A percentile compares a stretch with the other conserved stretches of the same genome.
Evolutionary conservation across 2,797 vertebrate species (phyloP).

Genomic region (Aulostomus chinensis): DNA sequence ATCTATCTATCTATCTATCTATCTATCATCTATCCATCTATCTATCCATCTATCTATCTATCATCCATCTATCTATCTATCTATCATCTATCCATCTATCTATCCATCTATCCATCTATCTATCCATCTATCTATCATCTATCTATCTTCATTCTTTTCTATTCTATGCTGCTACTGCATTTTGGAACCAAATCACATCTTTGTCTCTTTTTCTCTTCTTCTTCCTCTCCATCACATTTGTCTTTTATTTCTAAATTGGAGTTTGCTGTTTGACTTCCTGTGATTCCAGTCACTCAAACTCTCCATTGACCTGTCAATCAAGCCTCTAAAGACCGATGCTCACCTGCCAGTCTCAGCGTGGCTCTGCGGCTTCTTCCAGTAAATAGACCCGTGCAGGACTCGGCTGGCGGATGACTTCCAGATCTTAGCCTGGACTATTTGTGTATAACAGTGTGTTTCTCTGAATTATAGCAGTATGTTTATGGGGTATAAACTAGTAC

Average conservation of each 20-base stretch:
- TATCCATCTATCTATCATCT: constrained; percentile 14
- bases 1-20: constrained; percentile 13
- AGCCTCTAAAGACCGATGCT: not conserved
- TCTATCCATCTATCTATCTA: no score
- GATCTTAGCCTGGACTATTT: constrained; percentile 41
- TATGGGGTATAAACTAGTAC: constrained; percentile 61
- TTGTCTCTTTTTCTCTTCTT: no score
- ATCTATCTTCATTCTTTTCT: no score
- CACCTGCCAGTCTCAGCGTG: no score
- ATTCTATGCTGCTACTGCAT: constrained; percentile 20
- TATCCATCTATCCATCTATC: constrained; percentile 8
- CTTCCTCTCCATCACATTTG: constrained; percentile 2
- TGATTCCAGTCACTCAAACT: not conserved
- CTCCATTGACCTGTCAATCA: constrained; percentile 6
- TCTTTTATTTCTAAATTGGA: not conserved
- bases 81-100: constrained; percentile 12
- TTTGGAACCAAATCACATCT: constrained; percentile 27
- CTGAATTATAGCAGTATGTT: constrained; percentile 54
- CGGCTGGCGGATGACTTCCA: constrained; percentile 27
- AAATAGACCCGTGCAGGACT: constrained; percentile 41
- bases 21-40: no score
- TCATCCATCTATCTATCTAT: constrained; percentile 20
- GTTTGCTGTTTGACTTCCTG: not conserved
- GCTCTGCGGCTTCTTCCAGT: no score
- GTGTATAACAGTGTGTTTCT: constrained; percentile 51